These are phyloP conservation scores for Eupsilia transversa DNA, from an alignment of 2,888 invertebrate genomes.

Conservation along the genomic window DNA sequence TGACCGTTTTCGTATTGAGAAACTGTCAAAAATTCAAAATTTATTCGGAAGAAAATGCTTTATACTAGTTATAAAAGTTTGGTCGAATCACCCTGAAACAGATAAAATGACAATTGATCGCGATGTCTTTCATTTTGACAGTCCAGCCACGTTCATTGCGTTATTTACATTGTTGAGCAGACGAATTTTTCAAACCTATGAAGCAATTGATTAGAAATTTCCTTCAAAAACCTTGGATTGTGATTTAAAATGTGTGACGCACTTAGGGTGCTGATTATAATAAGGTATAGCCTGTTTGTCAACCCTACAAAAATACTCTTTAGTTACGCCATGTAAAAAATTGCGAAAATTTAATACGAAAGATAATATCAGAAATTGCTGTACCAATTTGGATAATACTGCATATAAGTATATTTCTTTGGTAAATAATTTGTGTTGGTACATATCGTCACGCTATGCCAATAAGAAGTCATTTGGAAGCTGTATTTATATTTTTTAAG, in stretches of 20 bases:
- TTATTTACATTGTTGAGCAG: background rate
- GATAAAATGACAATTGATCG: background rate
- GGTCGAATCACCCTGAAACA: too few species aligned
- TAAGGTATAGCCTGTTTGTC: background rate
- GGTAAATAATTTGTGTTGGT: conserved; percentile 46
- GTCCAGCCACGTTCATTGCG: background rate
- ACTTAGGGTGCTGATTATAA: background rate
- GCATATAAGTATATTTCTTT: conserved; percentile 44
- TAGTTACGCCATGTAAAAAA: conserved; percentile 54
- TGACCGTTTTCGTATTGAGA: too few species aligned
- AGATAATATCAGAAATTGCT: conserved; percentile 57
- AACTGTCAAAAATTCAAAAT: too few species aligned
- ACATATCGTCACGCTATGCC: conserved; percentile 60
- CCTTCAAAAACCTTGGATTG: background rate
- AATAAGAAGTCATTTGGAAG: conserved; percentile 33
- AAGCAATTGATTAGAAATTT: too few species aligned
- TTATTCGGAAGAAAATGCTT: too few species aligned
- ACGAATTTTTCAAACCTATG: too few species aligned
- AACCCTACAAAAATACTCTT: conserved; percentile 26
- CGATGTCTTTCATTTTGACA: background rate
- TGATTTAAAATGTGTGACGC: background rate
- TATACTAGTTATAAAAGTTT: too few species aligned
- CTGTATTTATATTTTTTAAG: conserved; percentile 3
- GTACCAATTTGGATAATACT: conserved; percentile 62
- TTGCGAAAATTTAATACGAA: conserved; percentile 23